These are phyloP conservation scores for Zelleria hepariella DNA, from an alignment of 2,888 invertebrate species.

Conservation along the genomic window DNA sequence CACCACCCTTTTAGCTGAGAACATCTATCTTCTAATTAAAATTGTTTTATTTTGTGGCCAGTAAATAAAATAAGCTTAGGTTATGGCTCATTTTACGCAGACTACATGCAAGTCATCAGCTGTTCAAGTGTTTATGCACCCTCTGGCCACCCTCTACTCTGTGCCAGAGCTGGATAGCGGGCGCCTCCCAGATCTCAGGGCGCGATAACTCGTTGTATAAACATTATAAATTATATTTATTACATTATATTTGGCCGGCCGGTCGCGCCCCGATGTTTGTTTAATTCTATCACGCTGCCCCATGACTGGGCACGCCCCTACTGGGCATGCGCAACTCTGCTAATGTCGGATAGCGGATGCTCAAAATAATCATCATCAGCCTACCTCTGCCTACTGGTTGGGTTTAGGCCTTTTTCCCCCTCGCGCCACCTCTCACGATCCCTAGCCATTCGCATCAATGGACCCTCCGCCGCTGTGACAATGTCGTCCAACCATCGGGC, in stretches of 20 bases:
- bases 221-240: slow-evolving; percentile 71
- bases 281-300: slow-evolving; percentile 46
- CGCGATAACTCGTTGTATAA: slow-evolving; percentile 53
- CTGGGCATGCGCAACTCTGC: background rate
- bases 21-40: background rate
- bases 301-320: slow-evolving; percentile 7
- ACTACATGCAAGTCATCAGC: background rate
- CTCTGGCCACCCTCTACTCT: too few species aligned
- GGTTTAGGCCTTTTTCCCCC: too few species aligned
- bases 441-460: too few species aligned
- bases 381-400: too few species aligned
- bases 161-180: slow-evolving; percentile 27
- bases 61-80: background rate
- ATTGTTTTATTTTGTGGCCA: background rate
- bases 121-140: too few species aligned
- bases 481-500: too few species aligned
- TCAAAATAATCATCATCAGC: too few species aligned
- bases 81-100: background rate
- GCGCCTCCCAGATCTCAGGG: slow-evolving; percentile 53
- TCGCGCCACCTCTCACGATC: too few species aligned
- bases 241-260: slow-evolving; percentile 50
- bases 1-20: background rate
- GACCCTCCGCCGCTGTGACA: too few species aligned
- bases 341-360: background rate
- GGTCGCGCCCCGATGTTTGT: slow-evolving; percentile 47